phyloP scores from a whole-genome alignment of 53 echinoderm and acorn worm species.

The Echinarachnius parma region DNA sequence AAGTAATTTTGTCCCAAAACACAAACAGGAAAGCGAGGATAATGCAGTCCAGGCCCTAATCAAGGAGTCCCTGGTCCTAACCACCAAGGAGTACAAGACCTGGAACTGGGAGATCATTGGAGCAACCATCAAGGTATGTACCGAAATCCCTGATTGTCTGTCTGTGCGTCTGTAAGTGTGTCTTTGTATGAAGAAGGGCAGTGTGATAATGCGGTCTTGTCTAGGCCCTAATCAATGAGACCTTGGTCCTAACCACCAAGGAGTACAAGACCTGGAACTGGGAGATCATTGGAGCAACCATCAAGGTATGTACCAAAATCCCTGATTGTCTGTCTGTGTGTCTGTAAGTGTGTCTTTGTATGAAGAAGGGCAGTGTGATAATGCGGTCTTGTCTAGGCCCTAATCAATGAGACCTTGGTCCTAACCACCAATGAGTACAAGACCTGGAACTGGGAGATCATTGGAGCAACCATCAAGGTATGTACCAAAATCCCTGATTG shows the following conservation, averaged over 20 bases:
- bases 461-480: constrained; percentile 92
- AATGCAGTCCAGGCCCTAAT: constrained; percentile 64
- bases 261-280: constrained; percentile 82
- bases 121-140: constrained; percentile 82
- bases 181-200: too few relatives aligned
- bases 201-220: too few relatives aligned
- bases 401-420: constrained; percentile 84
- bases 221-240: constrained; percentile 85
- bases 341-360: too few relatives aligned
- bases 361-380: too few relatives aligned
- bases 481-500: too few relatives aligned
- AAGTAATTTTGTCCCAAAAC: too few relatives aligned
- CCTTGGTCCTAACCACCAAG: constrained; percentile 77
- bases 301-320: constrained; percentile 79
- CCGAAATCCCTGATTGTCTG: too few relatives aligned
- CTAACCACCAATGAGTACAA: constrained; percentile 72
- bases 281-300: constrained; percentile 85
- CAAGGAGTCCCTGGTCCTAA: constrained; percentile 83
- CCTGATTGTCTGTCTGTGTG: too few relatives aligned
- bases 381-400: too few relatives aligned
- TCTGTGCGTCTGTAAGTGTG: too few relatives aligned
- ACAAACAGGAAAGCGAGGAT: constrained; percentile 85
- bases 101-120: constrained; percentile 98
- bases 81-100: constrained; percentile 65
- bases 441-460: constrained; percentile 92